phyloP scores from a whole-genome alignment of 2,113 vertebrate genomes.

The Columba janthina region DNA sequence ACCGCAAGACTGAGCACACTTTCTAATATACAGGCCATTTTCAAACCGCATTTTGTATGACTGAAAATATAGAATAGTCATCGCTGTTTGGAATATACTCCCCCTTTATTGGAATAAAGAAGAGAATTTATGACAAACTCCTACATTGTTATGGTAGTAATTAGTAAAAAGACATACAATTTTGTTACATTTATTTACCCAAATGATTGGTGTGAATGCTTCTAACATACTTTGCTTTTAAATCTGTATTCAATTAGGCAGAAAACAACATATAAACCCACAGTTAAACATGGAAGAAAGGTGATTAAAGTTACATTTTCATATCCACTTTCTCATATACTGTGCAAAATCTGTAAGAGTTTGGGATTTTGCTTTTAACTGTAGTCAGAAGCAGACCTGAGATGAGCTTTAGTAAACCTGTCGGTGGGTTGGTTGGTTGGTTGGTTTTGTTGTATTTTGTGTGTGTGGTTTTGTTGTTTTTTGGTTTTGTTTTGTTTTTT shows the following conservation, averaged over 20 bases:
- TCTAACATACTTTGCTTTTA: slow-evolving; percentile 23
- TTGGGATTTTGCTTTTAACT: neutral
- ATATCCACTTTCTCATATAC: neutral
- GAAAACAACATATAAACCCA: neutral
- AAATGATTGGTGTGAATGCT: neutral
- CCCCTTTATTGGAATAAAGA: neutral
- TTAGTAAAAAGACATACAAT: slow-evolving; percentile 34
- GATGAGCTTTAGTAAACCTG: neutral
- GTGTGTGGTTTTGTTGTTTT: no score
- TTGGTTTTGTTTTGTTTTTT: no score
- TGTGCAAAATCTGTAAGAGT: neutral
- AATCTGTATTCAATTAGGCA: slow-evolving; percentile 47
- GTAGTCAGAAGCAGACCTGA: neutral
- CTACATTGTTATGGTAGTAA: neutral
- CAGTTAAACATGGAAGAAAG: neutral
- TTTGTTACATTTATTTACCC: slow-evolving; percentile 51
- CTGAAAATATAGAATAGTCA: neutral
- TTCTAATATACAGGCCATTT: neutral
- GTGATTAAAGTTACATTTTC: neutral
- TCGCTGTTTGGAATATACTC: neutral
- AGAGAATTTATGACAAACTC: neutral
- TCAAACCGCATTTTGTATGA: neutral
- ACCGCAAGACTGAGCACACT: neutral
- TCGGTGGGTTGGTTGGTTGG: no score
- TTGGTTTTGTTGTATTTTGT: no score